Percentiles rank a stretch among this genome's conserved stretches.
Evolutionary conservation across 2,888 invertebrate genomes (phyloP).

Genomic region (Mesorhabditis sp.): DNA sequence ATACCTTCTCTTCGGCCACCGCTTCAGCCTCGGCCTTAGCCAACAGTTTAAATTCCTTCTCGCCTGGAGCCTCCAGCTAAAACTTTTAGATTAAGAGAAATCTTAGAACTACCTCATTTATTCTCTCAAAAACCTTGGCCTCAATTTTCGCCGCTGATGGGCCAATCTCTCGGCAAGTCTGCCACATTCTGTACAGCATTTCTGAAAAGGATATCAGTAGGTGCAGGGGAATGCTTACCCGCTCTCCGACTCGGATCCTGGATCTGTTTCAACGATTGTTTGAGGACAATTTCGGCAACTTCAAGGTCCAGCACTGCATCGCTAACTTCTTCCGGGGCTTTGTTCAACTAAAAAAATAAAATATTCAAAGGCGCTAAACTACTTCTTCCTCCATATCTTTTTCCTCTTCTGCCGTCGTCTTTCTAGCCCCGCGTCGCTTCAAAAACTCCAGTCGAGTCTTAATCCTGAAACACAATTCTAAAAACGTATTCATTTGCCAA

Average conservation of each 20-base stretch:
- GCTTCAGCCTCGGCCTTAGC: neutral
- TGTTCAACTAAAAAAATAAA: neutral
- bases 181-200: neutral
- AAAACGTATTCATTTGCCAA: neutral
- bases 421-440: neutral
- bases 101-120: slow-evolving; percentile 1
- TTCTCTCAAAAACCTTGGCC: neutral
- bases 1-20: neutral
- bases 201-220: neutral
- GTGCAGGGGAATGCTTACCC: neutral
- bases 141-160: neutral
- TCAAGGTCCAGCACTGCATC: neutral
- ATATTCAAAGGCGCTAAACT: too few species aligned
- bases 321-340: neutral
- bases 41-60: neutral
- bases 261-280: neutral
- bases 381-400: too few species aligned
- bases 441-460: neutral
- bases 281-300: neutral
- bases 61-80: neutral
- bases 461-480: neutral
- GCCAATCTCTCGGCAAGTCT: neutral
- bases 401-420: too few species aligned
- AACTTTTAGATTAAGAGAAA: neutral
- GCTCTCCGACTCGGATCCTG: neutral